A percentile compares a stretch with the other conserved stretches of the same genome.
Conservation (phyloP, 2,888 invertebrate species). For the Corbicula japonica region DNA sequence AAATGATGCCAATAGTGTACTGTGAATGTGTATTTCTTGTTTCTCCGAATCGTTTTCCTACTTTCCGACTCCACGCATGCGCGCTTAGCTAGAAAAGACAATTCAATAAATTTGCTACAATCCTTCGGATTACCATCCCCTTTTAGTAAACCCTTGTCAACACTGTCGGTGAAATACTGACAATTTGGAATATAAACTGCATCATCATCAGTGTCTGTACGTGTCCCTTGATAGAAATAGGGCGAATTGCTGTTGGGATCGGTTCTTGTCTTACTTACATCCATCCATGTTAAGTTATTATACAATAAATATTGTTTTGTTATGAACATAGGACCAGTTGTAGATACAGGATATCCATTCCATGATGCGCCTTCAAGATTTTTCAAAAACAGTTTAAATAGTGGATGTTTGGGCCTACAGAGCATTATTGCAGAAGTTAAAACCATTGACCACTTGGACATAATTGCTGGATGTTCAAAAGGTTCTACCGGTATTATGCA, state of each 20-base stretch:
- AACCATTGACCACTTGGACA: not conserved
- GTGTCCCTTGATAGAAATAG: slow-evolving; percentile 2
- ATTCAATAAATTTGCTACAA: not conserved
- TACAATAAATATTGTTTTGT: slow-evolving; percentile 34
- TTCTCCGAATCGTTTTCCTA: not conserved
- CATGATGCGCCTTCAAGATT: not conserved
- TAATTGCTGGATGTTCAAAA: slow-evolving; percentile 7
- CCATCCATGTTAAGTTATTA: not conserved
- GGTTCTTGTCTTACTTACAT: not conserved
- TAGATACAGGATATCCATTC: slow-evolving; percentile 71
- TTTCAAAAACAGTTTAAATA: not conserved
- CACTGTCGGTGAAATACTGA: slow-evolving; percentile 3
- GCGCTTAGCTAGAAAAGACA: not conserved
- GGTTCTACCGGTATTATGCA: slow-evolving; percentile 9
- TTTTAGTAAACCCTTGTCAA: not conserved
- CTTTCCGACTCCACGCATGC: slow-evolving; percentile 7
- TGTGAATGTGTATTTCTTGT: slow-evolving; percentile 3
- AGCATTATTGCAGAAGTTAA: not conserved
- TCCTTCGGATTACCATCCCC: not conserved
- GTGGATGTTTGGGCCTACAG: slow-evolving; percentile 8
- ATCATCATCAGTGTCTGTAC: not conserved
- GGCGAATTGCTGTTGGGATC: not conserved
- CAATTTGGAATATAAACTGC: slow-evolving; percentile 6
- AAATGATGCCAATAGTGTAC: slow-evolving; percentile 3
- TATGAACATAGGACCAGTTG: slow-evolving; percentile 75